Evolutionary conservation across 2,797 vertebrate genomes (phyloP).

Genomic region (Argentina silus): DNA sequence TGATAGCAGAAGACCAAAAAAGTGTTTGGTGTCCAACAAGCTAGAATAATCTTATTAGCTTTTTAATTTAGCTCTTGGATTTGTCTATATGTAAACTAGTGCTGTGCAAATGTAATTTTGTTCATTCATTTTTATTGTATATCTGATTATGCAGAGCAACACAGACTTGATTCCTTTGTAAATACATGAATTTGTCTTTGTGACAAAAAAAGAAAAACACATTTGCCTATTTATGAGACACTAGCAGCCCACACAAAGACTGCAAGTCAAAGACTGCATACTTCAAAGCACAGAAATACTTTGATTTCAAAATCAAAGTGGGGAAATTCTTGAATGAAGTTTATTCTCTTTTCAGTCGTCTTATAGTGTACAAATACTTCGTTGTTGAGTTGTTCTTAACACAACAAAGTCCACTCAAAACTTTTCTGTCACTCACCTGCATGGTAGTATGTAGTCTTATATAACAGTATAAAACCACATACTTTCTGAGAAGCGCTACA

Average conservation of each 20-base stretch:
- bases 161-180: constrained; percentile 52
- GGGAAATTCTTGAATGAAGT: constrained; percentile 16
- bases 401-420: not conserved
- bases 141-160: constrained; percentile 49
- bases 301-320: not conserved
- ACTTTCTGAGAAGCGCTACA: not conserved
- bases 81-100: constrained; percentile 42
- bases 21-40: constrained; percentile 35
- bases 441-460: not conserved
- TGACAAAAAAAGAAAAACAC: constrained; percentile 1
- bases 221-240: constrained; percentile 7
- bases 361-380: not conserved
- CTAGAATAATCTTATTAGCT: constrained; percentile 54
- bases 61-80: constrained; percentile 23
- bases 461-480: not conserved
- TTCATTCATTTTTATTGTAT: constrained; percentile 36
- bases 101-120: constrained; percentile 21
- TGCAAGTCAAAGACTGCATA: constrained; percentile 17
- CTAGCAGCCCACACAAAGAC: constrained; percentile 9
- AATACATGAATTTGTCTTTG: constrained; percentile 46
- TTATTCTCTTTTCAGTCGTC: not conserved
- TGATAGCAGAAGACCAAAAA: constrained; percentile 29
- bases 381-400: not conserved
- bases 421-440: not conserved
- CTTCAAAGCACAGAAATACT: not conserved